Conservation (phyloP, 2,888 invertebrate genomes). For the Mimachlamys varia region DNA sequence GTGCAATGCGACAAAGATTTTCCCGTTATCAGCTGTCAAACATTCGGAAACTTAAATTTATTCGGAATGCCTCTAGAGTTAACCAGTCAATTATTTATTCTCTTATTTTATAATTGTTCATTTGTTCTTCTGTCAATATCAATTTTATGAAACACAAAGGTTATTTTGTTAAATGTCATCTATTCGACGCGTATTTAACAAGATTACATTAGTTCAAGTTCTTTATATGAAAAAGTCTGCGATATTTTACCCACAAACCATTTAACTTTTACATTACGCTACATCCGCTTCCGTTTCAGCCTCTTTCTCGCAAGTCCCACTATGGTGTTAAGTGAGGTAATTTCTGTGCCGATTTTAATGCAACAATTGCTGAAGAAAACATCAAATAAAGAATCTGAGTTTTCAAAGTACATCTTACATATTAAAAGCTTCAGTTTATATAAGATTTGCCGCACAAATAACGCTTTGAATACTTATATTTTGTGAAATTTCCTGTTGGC, state of each 20-base stretch:
- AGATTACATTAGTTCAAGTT: too few species aligned
- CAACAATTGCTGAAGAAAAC: background rate
- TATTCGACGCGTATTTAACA: too few species aligned
- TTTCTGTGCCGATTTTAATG: background rate
- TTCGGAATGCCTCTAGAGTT: background rate
- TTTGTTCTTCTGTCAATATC: too few species aligned
- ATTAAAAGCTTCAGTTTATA: background rate
- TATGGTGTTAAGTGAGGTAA: conserved; percentile 38
- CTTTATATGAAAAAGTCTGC: background rate
- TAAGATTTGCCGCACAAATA: background rate
- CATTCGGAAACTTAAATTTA: background rate
- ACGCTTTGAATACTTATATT: background rate
- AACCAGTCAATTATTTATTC: background rate
- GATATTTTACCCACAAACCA: conserved; percentile 18
- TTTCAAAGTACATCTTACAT: background rate
- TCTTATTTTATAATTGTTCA: too few species aligned
- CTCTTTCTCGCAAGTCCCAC: conserved; percentile 34
- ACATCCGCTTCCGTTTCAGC: background rate
- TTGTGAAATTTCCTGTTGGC: background rate
- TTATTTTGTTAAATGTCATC: too few species aligned
- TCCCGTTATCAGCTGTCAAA: background rate
- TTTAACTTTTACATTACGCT: background rate
- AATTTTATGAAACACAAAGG: too few species aligned
- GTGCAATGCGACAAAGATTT: background rate
- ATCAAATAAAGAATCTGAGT: background rate